Evolutionary conservation across 2,888 invertebrate species (phyloP).

Genomic region (Chrysomela aeneicollis): DNA sequence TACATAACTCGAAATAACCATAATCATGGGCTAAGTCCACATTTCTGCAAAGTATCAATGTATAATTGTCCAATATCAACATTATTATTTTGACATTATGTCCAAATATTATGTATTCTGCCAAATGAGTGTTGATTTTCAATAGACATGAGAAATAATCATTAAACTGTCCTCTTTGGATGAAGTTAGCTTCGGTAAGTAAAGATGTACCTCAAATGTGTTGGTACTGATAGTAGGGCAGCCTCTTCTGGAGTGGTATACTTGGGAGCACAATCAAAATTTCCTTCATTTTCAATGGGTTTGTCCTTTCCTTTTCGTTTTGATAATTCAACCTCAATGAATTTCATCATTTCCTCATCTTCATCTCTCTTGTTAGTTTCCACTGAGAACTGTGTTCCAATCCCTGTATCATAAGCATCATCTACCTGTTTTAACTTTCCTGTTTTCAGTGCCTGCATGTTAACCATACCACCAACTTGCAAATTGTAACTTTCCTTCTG

Average conservation of each 20-base stretch:
- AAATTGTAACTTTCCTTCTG: slow-evolving; percentile 78
- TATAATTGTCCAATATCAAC: no score
- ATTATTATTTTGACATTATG: no score
- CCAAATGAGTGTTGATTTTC: no score
- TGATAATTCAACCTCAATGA: slow-evolving; percentile 87
- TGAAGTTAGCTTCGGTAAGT: no score
- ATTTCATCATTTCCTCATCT: slow-evolving; percentile 97
- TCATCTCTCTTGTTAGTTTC: slow-evolving; percentile 98
- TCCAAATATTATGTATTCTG: no score
- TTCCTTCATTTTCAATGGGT: slow-evolving; percentile 57
- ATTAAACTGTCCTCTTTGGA: no score
- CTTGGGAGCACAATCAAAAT: slow-evolving; percentile 34
- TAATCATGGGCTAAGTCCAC: no score
- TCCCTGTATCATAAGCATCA: slow-evolving; percentile 92
- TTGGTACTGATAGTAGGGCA: slow-evolving; percentile 85
- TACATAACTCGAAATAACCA: no score
- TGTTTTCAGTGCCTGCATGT: slow-evolving; percentile 85
- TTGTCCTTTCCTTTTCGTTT: slow-evolving; percentile 71
- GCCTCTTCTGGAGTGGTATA: slow-evolving; percentile 84
- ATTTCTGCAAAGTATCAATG: no score
- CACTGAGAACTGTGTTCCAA: slow-evolving; percentile 96
- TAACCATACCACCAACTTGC: slow-evolving; percentile 87
- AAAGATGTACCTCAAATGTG: slow-evolving; percentile 47
- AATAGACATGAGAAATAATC: no score
- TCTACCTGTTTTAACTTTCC: slow-evolving; percentile 83